Base-by-base conservation (phyloP, 1,140 invertebrate species). In the Drosophila trapezifrons region DNA sequence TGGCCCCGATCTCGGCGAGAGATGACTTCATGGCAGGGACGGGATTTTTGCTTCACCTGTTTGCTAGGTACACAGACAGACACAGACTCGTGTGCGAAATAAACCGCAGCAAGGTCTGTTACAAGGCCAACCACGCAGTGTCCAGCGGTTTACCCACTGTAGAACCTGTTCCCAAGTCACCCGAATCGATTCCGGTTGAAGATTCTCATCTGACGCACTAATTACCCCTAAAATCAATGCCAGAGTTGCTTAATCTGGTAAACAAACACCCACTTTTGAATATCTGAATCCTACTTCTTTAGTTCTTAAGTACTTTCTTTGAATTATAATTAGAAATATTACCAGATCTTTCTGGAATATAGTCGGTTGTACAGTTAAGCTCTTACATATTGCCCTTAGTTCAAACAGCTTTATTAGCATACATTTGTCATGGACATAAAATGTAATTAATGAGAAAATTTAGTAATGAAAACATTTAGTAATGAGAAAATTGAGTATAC, bases 121-220 rank as follows among this genome's bases (percentile, higher is more conserved):
- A 87, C 82, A 87, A 86, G 82, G 82, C 64, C 80, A 83, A 72
- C 67, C 69, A 38, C 63, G 60, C 45, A 67, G 71, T 37, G 32
- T 49, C 27, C 27, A 54, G 47, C 46, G 13, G 42, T 42, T 63
- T 49, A 38, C 58, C 49, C 47, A 32, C 18, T 66, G 64, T 57
- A 86, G 83, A 86, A 86, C 83, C 83, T 64, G 83, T 86, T 86
- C 79, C 71, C 20, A 70, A 66, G 73, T 79, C 76, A n/a, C 32
- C 38, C 25, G 59, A 87, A 69, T 66, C 40, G 51, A 81, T 90
- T 90, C 78, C 85, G 80, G 85, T 84, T 79, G 13, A 87, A 66
- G 56, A 73, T 67, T 64, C 40, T 47, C 40, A 58, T 29, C 40
- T 25, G 55, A 60, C 46, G 5, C 2, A 49, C 47, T 70, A 40